Base-by-base conservation (phyloP, 92 coral and sea anemone genomes). In the Actinernus sp. region DNA sequence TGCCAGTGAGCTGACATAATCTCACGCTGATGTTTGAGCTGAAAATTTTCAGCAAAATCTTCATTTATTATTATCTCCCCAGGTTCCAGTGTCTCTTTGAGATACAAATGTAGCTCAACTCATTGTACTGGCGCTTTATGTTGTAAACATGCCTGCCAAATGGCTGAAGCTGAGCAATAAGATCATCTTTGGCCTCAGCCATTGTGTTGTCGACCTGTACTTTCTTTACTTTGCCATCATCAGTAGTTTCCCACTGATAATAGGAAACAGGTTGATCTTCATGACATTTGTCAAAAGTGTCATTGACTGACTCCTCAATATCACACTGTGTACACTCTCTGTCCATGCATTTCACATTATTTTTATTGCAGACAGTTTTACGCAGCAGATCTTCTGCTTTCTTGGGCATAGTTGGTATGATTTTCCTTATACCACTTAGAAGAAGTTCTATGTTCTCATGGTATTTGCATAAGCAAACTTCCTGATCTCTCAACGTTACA, bases 1-100 rank as follows among this genome's bases (percentile, higher is more conserved):
- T 43, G 53, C 77, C 77, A 81, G 21, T 73, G 83, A 10, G 88
- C 88, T 3, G 76, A 63, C 83, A 81, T 81, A 20, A 63, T 34
- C n/a, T n/a, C n/a, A n/a, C n/a, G 50, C 13, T 81, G 82, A 10
- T 73, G 82, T 55, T 64, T 81, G 19, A 65, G 17, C 43, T 65
- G 69, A 58, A 65, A 82, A 33, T 74, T 81, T 18, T 81, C 64
- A 0, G 83, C 26, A 49, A 47, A 63, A 22, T 64, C 71, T 56
- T 64, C 71, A 27, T 72, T 47, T 13, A 73, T 24, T 10, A 81
- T 73, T 12, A 56, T 49, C 31, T 73, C 82, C 3, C 76, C 61
- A 20, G 5, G 3, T 49, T 0, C 25, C 55, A 49, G 14, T 2
- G 4, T 49, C 16, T 64, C 62, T 43, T 81, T 72, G 23, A 73